Conservation (phyloP, 2,797 vertebrate genomes). For the Peromyscus attwateri region DNA sequence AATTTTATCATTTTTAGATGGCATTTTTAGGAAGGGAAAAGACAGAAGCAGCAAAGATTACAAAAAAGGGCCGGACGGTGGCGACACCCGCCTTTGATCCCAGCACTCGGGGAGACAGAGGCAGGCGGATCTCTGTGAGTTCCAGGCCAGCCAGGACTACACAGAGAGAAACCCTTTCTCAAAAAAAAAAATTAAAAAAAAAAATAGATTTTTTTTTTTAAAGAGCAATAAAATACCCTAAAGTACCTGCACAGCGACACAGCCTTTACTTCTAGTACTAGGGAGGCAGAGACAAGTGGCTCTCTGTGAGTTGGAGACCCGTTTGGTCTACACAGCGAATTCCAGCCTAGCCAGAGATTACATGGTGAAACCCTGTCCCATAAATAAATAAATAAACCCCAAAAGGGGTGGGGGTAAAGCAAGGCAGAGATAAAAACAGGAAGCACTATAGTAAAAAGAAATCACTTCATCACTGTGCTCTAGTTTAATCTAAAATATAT, state of each 20-base stretch:
- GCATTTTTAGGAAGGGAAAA: slow-evolving; percentile 13
- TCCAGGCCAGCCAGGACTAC: not conserved
- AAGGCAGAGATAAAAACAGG: not conserved
- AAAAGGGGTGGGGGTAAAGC: not conserved
- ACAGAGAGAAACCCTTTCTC: not conserved
- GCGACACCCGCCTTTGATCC: not conserved
- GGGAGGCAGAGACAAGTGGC: not conserved
- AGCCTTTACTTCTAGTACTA: not conserved
- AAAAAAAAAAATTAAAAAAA: too few species aligned
- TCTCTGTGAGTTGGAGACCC: not conserved
- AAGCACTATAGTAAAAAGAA: slow-evolving; percentile 13
- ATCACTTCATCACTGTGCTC: not conserved
- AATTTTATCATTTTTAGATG: slow-evolving; percentile 53
- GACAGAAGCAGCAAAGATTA: slow-evolving; percentile 1
- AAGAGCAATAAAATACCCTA: not conserved
- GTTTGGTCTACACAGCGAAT: not conserved
- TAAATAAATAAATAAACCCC: not conserved
- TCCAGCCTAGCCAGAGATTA: not conserved
- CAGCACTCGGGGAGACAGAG: not conserved
- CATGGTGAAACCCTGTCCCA: not conserved
- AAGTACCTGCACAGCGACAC: not conserved
- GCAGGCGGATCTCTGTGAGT: not conserved
- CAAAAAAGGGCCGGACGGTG: not conserved
- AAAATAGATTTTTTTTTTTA: not conserved
- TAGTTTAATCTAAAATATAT: slow-evolving; percentile 47